phyloP scores from a whole-genome alignment of 2,113 vertebrate species.

The Sturnus vulgaris region DNA sequence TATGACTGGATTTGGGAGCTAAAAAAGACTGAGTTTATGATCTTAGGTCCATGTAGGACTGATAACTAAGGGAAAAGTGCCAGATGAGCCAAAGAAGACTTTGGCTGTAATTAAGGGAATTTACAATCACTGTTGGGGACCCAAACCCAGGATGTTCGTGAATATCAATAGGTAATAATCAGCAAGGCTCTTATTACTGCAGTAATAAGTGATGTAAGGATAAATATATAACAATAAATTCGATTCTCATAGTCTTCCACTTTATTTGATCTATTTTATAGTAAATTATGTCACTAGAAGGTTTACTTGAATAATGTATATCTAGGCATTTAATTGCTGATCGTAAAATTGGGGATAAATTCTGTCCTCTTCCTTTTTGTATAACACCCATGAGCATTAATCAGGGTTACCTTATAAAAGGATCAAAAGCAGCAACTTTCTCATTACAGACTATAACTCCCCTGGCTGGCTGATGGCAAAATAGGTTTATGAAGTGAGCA shows the following conservation, averaged over 20 bases:
- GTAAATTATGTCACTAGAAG: background rate
- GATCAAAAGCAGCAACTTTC: background rate
- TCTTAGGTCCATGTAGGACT: background rate
- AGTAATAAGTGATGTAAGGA: background rate
- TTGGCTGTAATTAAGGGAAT: background rate
- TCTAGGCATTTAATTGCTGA: background rate
- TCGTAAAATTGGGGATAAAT: background rate
- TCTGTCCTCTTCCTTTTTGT: background rate
- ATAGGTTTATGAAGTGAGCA: background rate
- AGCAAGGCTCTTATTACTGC: background rate
- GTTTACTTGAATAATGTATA: background rate
- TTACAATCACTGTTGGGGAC: background rate
- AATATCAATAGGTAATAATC: background rate
- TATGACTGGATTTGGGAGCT: background rate
- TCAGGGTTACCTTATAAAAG: background rate
- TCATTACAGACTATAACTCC: background rate
- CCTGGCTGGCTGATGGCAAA: background rate
- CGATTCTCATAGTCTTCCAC: background rate
- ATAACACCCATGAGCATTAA: background rate
- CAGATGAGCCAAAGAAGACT: background rate
- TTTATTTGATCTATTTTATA: background rate
- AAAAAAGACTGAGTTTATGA: background rate
- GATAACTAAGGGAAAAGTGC: background rate
- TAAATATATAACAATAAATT: background rate
- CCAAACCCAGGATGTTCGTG: fast-evolving